A percentile compares a stretch with the other conserved stretches of the same genome.
Conservation (phyloP, 2,888 invertebrate genomes). For the Hesperia comma region DNA sequence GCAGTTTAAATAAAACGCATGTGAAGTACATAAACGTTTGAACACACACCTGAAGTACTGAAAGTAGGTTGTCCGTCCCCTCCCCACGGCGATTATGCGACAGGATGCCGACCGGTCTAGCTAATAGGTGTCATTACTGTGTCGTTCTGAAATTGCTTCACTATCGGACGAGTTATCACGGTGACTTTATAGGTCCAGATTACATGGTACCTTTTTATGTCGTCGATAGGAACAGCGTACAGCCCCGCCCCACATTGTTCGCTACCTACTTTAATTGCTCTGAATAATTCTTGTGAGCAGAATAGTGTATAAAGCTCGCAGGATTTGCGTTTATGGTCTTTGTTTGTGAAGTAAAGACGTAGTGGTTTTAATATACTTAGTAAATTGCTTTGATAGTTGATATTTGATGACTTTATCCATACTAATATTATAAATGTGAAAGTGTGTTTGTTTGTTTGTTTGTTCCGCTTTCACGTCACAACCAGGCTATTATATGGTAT, state of each 20-base stretch:
- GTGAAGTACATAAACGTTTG: slow-evolving; percentile 24
- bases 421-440: too few relatives aligned
- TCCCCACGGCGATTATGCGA: slow-evolving; percentile 67
- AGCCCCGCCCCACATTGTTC: slow-evolving; percentile 30
- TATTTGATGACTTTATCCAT: too few relatives aligned
- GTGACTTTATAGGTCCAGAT: slow-evolving; percentile 77
- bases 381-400: too few relatives aligned
- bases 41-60: slow-evolving; percentile 44
- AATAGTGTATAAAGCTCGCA: slow-evolving; percentile 21
- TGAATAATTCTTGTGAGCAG: slow-evolving; percentile 30
- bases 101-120: slow-evolving; percentile 68
- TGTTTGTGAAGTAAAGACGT: not conserved
- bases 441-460: too few relatives aligned
- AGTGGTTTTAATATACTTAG: too few relatives aligned
- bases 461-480: too few relatives aligned
- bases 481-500: too few relatives aligned
- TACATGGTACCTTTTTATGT: slow-evolving; percentile 62
- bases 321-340: not conserved
- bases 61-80: slow-evolving; percentile 69
- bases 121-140: slow-evolving; percentile 82
- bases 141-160: slow-evolving; percentile 81
- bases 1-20: not conserved
- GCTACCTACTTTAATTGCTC: slow-evolving; percentile 34
- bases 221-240: slow-evolving; percentile 31
- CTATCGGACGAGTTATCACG: slow-evolving; percentile 81